Evolutionary conservation across 1,140 invertebrate species (phyloP), one percentile per base, ranked within the genome.

Genomic region (Papilio dardanus): DNA sequence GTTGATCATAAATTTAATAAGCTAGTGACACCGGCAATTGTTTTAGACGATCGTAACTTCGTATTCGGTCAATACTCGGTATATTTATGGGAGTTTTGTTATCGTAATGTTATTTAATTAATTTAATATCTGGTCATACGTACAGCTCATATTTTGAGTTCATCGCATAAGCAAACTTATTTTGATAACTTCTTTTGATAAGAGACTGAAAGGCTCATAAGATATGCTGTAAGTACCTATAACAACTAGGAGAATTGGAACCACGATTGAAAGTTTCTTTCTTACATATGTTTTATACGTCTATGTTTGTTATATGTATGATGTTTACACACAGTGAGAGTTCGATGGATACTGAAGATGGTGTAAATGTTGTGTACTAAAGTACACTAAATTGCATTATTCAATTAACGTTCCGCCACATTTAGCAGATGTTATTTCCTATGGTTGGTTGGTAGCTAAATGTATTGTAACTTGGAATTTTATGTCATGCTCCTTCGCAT

Each of bases 1-100:
- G 81, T 82, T 76, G 82, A 82, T 76, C 80, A 80, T 84, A 81
- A 79, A 80, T 82, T 79, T 81, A 79, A 37, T 71, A 66, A 71
- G 77, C 77, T 79, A 46, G 68, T 71, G 68, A 71, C 68, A 71
- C 46, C 30, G 42, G 24, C 71, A 58, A 54, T 73, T 54, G 42
- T 54, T 73, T 73, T 73, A 62, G 54, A 28, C 12, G 54, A 62
- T 62, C 24, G 54, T 62, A 28, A 62, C 54, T 62, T 62, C 54
- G 24, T 62, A 62, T 62, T 62, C 54, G 54, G 54, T 62, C 10
- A 62, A 62, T 62, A 62, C 54, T 62, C 24, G 24, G 54, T 62
- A 24, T 54, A 24, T 54, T 54, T 54, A 54, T 54, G 54, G 8
- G 21, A 24, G 28, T 62, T 28, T 54, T 54, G 2, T 2, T 10